Percentiles rank a stretch among this genome's conserved stretches.
Evolutionary conservation across 2,888 invertebrate species (phyloP).

Genomic region (Cataglyphis albicans): DNA sequence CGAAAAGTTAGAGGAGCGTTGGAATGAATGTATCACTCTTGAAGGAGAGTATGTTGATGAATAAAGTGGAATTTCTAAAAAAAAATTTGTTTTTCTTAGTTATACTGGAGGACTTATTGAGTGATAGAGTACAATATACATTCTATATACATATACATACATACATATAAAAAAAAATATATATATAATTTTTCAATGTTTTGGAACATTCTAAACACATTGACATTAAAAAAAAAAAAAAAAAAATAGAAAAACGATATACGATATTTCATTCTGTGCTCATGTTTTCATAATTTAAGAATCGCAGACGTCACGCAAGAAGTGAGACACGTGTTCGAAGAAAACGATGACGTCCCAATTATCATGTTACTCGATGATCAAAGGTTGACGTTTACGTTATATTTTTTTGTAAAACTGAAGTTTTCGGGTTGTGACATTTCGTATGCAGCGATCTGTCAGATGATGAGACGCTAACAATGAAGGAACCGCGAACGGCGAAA

Average conservation of each 20-base stretch:
- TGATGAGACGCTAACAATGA: constrained; percentile 18
- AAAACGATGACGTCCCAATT: not conserved
- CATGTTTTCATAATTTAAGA: not conserved
- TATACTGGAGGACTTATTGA: no score
- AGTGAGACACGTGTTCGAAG: not conserved
- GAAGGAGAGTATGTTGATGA: no score
- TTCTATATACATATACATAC: no score
- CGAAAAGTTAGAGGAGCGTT: no score
- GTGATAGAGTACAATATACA: no score
- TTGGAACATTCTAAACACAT: no score
- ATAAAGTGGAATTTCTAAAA: no score
- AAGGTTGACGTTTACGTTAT: not conserved
- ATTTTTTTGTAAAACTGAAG: not conserved
- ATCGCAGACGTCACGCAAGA: not conserved
- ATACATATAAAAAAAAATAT: no score
- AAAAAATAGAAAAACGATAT: no score
- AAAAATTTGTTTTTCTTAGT: no score
- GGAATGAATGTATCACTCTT: no score
- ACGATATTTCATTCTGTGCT: not conserved
- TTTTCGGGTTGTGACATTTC: not conserved
- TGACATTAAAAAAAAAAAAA: not conserved
- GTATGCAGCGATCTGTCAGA: not conserved
- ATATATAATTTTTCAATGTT: no score
- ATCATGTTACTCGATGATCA: not conserved
- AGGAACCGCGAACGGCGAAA: not conserved